Evolutionary conservation across 2,797 vertebrate species (phyloP).

Genomic region (Halcyon badia): DNA sequence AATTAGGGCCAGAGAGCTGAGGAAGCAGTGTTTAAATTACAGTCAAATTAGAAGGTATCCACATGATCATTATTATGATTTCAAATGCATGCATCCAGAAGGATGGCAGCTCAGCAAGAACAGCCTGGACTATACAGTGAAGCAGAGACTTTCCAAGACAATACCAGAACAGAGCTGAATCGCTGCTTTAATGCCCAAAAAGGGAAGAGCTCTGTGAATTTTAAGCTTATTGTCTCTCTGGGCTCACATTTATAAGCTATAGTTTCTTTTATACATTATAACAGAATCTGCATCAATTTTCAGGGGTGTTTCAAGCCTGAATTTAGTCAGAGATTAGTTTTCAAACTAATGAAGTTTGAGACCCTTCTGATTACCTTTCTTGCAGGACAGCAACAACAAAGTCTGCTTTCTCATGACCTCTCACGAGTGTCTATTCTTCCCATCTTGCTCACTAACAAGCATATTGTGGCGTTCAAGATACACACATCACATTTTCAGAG

Average conservation of each 20-base stretch:
- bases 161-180: neutral
- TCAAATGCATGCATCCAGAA: slow-evolving; percentile 37
- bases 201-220: neutral
- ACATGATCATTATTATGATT: slow-evolving; percentile 58
- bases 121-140: neutral
- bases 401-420: slow-evolving; percentile 13
- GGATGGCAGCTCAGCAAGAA: slow-evolving; percentile 40
- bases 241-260: neutral
- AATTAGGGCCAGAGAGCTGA: slow-evolving; percentile 56
- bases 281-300: neutral
- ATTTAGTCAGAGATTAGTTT: slow-evolving; percentile 3
- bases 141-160: neutral
- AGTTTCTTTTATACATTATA: neutral
- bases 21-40: slow-evolving; percentile 63
- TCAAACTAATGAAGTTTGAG: neutral
- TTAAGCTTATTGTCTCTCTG: neutral
- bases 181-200: neutral
- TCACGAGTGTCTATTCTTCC: neutral
- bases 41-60: slow-evolving; percentile 58
- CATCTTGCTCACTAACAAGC: neutral
- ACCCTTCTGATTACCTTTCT: neutral
- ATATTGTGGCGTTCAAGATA: neutral
- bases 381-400: neutral
- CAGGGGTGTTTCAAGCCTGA: neutral
- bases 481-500: neutral